phyloP scores from a whole-genome alignment of 2,888 invertebrate genomes.

The Drosophila longiperda region DNA sequence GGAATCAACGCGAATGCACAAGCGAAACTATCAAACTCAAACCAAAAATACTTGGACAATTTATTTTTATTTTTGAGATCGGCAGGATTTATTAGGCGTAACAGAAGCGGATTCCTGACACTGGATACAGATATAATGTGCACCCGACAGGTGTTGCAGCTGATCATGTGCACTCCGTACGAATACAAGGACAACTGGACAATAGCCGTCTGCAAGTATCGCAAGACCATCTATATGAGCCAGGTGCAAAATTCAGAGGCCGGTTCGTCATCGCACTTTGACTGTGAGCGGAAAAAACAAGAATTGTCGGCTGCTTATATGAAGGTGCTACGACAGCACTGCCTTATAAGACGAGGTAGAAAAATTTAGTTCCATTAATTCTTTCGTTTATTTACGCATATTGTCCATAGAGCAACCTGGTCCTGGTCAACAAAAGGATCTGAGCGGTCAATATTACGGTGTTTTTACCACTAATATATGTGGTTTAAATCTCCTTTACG shows the following conservation, averaged over 20 bases:
- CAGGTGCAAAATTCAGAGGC: background rate
- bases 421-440: background rate
- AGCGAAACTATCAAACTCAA: background rate
- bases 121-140: constrained; percentile 55
- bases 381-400: background rate
- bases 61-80: constrained; percentile 44
- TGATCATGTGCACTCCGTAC: constrained; percentile 60
- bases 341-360: constrained; percentile 16
- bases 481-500: constrained; percentile 41
- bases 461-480: constrained; percentile 44
- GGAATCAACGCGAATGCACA: background rate
- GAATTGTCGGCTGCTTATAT: constrained; percentile 15
- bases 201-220: constrained; percentile 43
- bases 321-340: constrained; percentile 26
- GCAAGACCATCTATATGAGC: constrained; percentile 58
- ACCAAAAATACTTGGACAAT: constrained; percentile 42
- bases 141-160: constrained; percentile 41
- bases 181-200: constrained; percentile 48
- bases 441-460: constrained; percentile 29
- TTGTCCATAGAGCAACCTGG: background rate
- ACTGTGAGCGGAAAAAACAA: background rate
- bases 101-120: background rate
- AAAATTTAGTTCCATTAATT: background rate
- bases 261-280: background rate
- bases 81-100: background rate